These are phyloP conservation scores for Trachops cirrhosus DNA, from an alignment of 2,797 vertebrate species.

Conservation along the genomic window DNA sequence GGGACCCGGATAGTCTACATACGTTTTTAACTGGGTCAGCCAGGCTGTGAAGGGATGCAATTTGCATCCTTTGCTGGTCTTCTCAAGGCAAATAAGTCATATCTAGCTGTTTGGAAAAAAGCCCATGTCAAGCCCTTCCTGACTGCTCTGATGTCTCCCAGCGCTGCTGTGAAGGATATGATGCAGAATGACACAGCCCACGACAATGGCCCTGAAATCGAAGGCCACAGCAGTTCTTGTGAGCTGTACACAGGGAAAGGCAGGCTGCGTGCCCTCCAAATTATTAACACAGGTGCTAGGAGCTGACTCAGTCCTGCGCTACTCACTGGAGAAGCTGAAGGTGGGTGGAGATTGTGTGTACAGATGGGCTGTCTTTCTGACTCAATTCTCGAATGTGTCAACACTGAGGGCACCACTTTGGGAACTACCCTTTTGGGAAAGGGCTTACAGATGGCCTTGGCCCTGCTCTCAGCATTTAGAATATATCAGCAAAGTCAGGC, in stretches of 20 bases:
- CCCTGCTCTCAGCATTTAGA: background rate
- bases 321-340: background rate
- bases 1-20: background rate
- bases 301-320: slow-evolving; percentile 21
- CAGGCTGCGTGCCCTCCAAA: background rate
- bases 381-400: slow-evolving; percentile 45
- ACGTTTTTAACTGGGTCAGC: slow-evolving; percentile 16
- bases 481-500: background rate
- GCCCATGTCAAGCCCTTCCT: background rate
- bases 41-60: background rate
- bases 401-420: slow-evolving; percentile 24
- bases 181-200: background rate
- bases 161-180: background rate
- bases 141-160: background rate
- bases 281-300: background rate
- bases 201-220: background rate
- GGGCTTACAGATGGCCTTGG: background rate
- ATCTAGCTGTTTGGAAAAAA: background rate
- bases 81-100: slow-evolving; percentile 11
- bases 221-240: background rate
- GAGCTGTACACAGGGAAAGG: background rate
- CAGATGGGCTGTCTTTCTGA: slow-evolving; percentile 45
- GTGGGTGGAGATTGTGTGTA: slow-evolving; percentile 37
- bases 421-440: slow-evolving; percentile 16
- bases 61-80: slow-evolving; percentile 19